Evolutionary conservation across 2,888 invertebrate genomes (phyloP), one percentile per base, ranked within the genome.

Genomic region (Mythimna ferrago): DNA sequence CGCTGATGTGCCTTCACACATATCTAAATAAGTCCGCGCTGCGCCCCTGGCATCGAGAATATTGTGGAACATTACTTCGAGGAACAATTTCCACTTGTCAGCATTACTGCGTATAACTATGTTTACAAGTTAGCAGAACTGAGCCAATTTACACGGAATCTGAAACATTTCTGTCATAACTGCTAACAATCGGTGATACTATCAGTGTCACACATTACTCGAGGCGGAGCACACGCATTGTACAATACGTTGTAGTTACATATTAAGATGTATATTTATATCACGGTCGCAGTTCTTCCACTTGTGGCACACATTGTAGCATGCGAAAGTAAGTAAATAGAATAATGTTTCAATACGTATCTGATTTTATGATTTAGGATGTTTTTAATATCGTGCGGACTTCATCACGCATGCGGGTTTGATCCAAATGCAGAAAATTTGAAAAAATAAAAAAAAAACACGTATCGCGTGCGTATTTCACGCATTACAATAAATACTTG

Each of bases 281-380:
- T 86, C 21, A 72, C 72, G 58, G 62, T 86, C 10, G 71, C 76
- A 51, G 48, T 86, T 69, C 10, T 84, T 11, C 80, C 76, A 65
- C 57, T 85, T 57, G 51, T 84, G 65, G 74, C 76, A 26, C 76
- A 76, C 53, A 67, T 65, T 64, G 69, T 73, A 53, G 69, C 72
- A 63, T 76, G 83, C n/a, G 78, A 82, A 72, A 69, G 86, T 86
- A 78, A 86, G 53, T 65, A n/a, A 48, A 48, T 44, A 44, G 11
- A 44, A 44, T 16, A 48, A 48, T 48, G 14, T 48, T 4, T 48
- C 6, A 48, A 14, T 16, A 48, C 14, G 44, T 16, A 14, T 48
- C 14, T 48, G 44, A 48, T 48, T 48, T 32, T 32, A 32, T 32
- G 32, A 32, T 32, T 32, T 32, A 26, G 26, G 26, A 2, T 26